These are phyloP conservation scores for Schizopygopsis malacanthus DNA, from an alignment of 2,797 vertebrate genomes.

Conservation along the genomic window DNA sequence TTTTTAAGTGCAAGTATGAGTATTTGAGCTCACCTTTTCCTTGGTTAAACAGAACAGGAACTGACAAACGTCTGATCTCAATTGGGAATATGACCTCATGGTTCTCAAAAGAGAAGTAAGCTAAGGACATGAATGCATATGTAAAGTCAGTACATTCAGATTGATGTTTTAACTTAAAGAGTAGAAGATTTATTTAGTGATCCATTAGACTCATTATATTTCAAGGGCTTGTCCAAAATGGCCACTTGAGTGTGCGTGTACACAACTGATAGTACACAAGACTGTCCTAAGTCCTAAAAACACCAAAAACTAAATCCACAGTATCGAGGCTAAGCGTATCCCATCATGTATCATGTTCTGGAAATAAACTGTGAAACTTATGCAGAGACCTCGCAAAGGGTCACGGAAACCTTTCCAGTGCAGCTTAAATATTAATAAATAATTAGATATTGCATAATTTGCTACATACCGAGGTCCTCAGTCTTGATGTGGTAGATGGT, in stretches of 20 bases:
- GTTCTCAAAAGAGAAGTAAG: slow-evolving; percentile 64
- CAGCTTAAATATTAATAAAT: too few relatives aligned
- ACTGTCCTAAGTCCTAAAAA: too few relatives aligned
- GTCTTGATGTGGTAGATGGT: slow-evolving; percentile 67
- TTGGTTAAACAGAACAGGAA: slow-evolving; percentile 75
- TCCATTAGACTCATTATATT: neutral
- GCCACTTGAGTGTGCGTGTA: neutral
- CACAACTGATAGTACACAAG: too few relatives aligned
- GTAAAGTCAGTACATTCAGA: neutral
- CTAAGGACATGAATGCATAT: slow-evolving; percentile 59
- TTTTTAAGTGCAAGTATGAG: neutral
- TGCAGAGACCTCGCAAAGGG: neutral
- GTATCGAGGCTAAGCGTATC: neutral
- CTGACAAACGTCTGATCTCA: slow-evolving; percentile 65
- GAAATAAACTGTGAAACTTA: neutral
- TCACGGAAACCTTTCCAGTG: too few relatives aligned
- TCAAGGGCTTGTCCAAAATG: neutral
- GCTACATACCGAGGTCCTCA: slow-evolving; percentile 72
- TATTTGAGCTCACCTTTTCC: slow-evolving; percentile 60
- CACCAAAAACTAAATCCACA: neutral
- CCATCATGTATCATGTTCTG: neutral
- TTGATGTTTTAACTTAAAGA: neutral
- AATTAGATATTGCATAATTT: too few relatives aligned
- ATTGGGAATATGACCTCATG: slow-evolving; percentile 75
- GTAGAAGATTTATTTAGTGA: neutral